Percentiles rank a stretch among this genome's conserved stretches.
phyloP scores from a whole-genome alignment of 2,797 vertebrate species.

The Vipera latastei region DNA sequence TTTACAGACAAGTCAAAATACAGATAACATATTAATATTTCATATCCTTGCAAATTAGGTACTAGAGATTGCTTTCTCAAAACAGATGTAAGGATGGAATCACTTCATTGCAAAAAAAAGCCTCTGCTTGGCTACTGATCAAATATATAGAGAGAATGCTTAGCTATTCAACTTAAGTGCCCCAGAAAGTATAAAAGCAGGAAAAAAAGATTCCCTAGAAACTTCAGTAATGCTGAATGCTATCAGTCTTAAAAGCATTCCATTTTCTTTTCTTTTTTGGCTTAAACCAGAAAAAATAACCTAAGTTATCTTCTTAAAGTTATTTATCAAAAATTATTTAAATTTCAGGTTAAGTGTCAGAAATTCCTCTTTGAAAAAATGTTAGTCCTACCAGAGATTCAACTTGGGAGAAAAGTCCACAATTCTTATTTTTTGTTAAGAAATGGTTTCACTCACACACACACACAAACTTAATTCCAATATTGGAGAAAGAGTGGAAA shows the following conservation, averaged over 20 bases:
- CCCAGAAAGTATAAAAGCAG: background rate
- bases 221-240: background rate
- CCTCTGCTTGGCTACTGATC: background rate
- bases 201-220: background rate
- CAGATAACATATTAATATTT: background rate
- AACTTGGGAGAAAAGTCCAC: background rate
- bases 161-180: background rate
- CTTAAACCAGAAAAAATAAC: background rate
- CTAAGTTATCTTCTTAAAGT: background rate
- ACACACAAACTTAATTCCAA: background rate
- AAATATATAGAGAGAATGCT: background rate
- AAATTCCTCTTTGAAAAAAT: background rate
- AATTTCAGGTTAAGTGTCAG: background rate
- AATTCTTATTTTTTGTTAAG: background rate
- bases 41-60: background rate
- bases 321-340: background rate
- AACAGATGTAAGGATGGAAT: background rate
- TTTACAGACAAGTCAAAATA: background rate
- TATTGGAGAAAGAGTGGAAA: background rate
- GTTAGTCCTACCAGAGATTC: background rate
- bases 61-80: background rate
- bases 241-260: background rate
- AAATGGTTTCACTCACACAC: background rate
- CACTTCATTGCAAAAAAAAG: background rate
- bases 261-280: background rate